Evolutionary conservation across 2,113 vertebrate genomes (phyloP).

Genomic region (Istiophorus platypterus): DNA sequence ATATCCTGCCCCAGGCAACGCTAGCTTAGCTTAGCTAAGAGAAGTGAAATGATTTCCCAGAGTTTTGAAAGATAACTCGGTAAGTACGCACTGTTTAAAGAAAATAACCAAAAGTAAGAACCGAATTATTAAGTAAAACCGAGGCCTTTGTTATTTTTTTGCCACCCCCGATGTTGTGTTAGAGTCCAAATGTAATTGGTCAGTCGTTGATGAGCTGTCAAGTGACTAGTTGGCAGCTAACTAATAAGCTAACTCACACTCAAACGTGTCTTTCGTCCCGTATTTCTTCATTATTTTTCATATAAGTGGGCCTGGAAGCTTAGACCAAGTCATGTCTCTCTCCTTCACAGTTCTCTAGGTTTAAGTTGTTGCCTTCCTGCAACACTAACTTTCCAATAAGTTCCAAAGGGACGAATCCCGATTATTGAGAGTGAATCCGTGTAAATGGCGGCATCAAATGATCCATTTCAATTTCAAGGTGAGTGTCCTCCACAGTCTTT

Average conservation of each 20-base stretch:
- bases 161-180: not conserved
- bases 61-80: slow-evolving; percentile 19
- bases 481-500: not conserved
- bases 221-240: slow-evolving; percentile 8
- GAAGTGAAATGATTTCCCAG: slow-evolving; percentile 17
- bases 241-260: slow-evolving; percentile 36
- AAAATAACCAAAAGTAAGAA: not conserved
- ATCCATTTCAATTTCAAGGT: slow-evolving; percentile 79
- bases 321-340: not conserved
- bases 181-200: not conserved
- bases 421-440: not conserved
- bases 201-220: slow-evolving; percentile 20
- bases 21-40: slow-evolving; percentile 25
- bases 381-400: not conserved
- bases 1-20: slow-evolving; percentile 35
- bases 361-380: slow-evolving; percentile 1
- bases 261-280: not conserved
- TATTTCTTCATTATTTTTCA: not conserved
- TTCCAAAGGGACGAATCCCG: not conserved
- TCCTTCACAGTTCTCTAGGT: not conserved
- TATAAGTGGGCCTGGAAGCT: not conserved
- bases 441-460: slow-evolving; percentile 72
- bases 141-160: no score
- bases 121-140: fast-evolving
- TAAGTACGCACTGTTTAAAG: slow-evolving; percentile 5